Base-by-base conservation (phyloP, 2,113 vertebrate genomes). In the Eclectus roratus region DNA sequence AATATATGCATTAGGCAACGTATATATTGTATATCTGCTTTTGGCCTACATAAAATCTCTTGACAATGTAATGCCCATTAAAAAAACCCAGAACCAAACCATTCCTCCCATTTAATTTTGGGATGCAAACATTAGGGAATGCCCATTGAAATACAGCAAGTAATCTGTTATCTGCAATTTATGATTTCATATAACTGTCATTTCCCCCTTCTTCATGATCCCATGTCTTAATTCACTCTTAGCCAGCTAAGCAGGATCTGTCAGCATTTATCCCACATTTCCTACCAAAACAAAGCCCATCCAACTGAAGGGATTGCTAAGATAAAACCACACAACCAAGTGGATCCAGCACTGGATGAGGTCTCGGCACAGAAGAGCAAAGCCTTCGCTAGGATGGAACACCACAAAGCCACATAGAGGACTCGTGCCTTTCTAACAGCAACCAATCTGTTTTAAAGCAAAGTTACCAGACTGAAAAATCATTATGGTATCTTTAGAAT, bases 381-480 rank as follows among this genome's bases (percentile, higher is more conserved):
- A 66, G 37, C 7, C 66, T 71, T 44, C 3, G 0, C 11, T 5
- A 58, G 60, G 33, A 29, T 12, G 24, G 7, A 9, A 3, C 5
- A 49, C 47, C 14, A 28, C 13, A 25, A 47, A 79, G 27, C n/a
- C 52, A n/a, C 18, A 17, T 15, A 37, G 27, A 53, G 20, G 31
- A 47, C 33, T 69, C 12, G 3, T 4, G 11, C 7, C 14, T 77
- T 49, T 70, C 4, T 13, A 64, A 28, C 10, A 15, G 41, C 52
- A 53, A 56, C 43, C 55, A 47, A 79, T 19, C n/a, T n/a, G 37
- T 39, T 56, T 16, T 3, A 70, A 64, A 87, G 41, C 23, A 28
- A 52, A 47, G 28, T 46, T 28, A 37, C 28, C 17, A 56, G 29
- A 74, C 18, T 46, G 44, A 52, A 80, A 74, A 80, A 68, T 46